These are phyloP conservation scores for Mus spicilegus DNA, from an alignment of 2,113 vertebrate genomes.

Conservation along the genomic window DNA sequence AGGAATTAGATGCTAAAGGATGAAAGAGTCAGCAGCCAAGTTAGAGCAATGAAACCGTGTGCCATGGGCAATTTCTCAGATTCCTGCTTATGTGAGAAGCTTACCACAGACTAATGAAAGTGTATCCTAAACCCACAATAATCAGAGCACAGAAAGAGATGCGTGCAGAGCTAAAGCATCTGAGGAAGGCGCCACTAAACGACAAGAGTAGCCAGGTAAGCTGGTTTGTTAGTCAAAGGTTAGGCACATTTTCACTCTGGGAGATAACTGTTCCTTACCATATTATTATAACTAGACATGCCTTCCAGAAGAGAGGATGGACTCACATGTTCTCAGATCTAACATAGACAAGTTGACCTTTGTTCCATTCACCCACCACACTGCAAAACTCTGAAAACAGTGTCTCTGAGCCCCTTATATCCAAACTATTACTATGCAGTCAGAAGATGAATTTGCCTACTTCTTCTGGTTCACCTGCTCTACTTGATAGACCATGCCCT, in stretches of 20 bases:
- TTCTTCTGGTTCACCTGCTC: not conserved
- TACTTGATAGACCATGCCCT: not conserved
- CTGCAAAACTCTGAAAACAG: not conserved
- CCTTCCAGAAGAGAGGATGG: not conserved
- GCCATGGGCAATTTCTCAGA: slow-evolving; percentile 44
- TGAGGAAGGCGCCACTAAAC: slow-evolving; percentile 52
- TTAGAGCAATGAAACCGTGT: slow-evolving; percentile 46
- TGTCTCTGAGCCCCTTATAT: not conserved
- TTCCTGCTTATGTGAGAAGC: slow-evolving; percentile 70
- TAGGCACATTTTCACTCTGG: slow-evolving; percentile 53
- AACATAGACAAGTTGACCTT: not conserved
- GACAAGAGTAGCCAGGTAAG: slow-evolving; percentile 54
- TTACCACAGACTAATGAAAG: slow-evolving; percentile 49
- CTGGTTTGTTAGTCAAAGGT: slow-evolving; percentile 41
- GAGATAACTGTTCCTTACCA: slow-evolving; percentile 58
- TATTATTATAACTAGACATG: slow-evolving; percentile 13
- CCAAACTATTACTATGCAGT: not conserved
- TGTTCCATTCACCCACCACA: not conserved
- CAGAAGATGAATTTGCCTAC: not conserved
- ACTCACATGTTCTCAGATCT: not conserved
- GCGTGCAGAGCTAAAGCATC: slow-evolving; percentile 21
- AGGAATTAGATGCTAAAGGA: slow-evolving; percentile 49
- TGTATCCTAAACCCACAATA: slow-evolving; percentile 44
- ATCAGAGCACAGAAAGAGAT: slow-evolving; percentile 49
- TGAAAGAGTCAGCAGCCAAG: slow-evolving; percentile 63